Base-by-base conservation (phyloP, 2,888 invertebrate genomes). In the Eretmocerus hayati region DNA sequence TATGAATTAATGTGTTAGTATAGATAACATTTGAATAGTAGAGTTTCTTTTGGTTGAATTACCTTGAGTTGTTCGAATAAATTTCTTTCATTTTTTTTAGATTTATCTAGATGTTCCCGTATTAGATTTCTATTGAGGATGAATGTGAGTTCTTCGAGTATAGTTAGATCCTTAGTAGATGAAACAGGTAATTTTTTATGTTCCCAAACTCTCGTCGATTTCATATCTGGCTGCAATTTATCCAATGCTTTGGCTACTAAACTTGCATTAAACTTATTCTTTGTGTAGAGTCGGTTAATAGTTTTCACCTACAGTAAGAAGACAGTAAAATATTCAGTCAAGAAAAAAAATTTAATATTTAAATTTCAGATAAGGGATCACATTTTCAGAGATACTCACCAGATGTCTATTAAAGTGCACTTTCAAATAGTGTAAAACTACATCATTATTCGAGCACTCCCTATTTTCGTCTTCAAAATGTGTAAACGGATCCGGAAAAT, bases 401-500 rank as follows among this genome's bases (percentile, higher is more conserved):
- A n/a, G n/a, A n/a, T n/a, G n/a, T n/a, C n/a, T n/a, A n/a, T n/a
- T n/a, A n/a, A n/a, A n/a, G n/a, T n/a, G n/a, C n/a, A n/a, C n/a
- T n/a, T n/a, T n/a, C n/a, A n/a, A n/a, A n/a, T n/a, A n/a, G n/a
- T n/a, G n/a, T n/a, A n/a, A n/a, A 6, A 58, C 63, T 0, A 58
- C 52, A 0, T 49, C 16, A 20, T 53, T 53, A 22, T 57, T 56
- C 2, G 4, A 13, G 8, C 45, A 50, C 42, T 46, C 15, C 26
- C 62, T 57, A 0, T 44, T 38, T 20, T 31, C 6, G 48, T 63
- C 36, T 46, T 60, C 57, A 59, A 74, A 68, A 51, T 64, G 57
- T 11, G 57, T 48, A 30, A 65, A 60, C 2, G 77, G 76, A 60
- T 76, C 66, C 2, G 75, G 74, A 57, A 75, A 72, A 4, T 74